Evolutionary conservation across 2,113 vertebrate species (phyloP), one percentile per base, ranked within the genome.

Genomic region (Seriola rivoliana): DNA sequence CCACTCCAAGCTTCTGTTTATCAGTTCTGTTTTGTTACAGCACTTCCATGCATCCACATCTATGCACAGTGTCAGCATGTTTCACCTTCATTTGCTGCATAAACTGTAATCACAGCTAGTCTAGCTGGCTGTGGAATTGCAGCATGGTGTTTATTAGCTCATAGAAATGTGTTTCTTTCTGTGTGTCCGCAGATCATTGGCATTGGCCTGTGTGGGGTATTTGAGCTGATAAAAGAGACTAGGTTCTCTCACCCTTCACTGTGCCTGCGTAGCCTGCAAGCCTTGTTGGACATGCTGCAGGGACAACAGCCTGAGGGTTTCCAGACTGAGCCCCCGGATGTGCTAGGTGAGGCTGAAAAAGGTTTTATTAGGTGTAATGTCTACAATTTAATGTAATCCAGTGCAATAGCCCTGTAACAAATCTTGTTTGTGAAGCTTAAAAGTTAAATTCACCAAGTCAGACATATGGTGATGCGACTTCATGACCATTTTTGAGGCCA

Each of bases 261-360:
- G 80, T 99, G 98, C 92, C 95, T 99, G 91, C 96, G 98, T 73
- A 99, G 98, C 93, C 94, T 99, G 11, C 98, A 99, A 92, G 98
- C 98, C 32, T 94, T 99, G 80, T 95, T 99, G 90, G 98, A 99
- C 78, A 98, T 99, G 88, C 96, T 99, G 62, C 98, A 99, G 92
- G 98, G 98, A 32, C 98, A 99, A 85, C 98, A 99, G 81, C 98
- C 98, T 5, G 98, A 99, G 94, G 97, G 97, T 21, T 97, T 99
- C 55, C 98, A 99, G 29, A 98, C 97, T 21, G 98, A 99, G 85
- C 98, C 98, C 58, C 97, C 98, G 4, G 98, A 99, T 85, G 98
- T 99, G 70, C 89, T 99, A 84, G 98, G 98, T 99, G 95, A 95
- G 93, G 71, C 11, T 29, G 19, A 62, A 38, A 38, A 46, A 14